These are phyloP conservation scores for Philereme transversata DNA, from an alignment of 2,888 invertebrate species.

Conservation along the genomic window DNA sequence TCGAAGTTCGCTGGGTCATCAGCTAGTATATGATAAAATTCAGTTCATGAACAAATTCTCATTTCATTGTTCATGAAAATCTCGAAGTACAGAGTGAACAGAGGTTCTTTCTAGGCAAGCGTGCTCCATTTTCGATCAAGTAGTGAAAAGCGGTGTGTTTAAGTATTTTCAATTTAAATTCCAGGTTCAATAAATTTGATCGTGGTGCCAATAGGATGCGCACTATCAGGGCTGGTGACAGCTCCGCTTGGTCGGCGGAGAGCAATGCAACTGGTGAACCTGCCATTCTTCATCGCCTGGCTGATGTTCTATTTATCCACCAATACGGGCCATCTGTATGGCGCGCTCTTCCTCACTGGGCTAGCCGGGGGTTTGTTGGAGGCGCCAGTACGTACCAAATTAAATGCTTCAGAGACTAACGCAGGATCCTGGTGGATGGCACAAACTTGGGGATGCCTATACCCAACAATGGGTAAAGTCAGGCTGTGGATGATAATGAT, in stretches of 20 bases:
- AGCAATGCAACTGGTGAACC: conserved; percentile 90
- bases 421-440: no score
- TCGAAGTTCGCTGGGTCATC: no score
- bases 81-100: no score
- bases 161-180: conserved; percentile 29
- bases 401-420: background rate
- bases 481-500: no score
- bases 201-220: conserved; percentile 91
- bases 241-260: conserved; percentile 88
- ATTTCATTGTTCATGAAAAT: no score
- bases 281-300: conserved; percentile 91
- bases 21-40: no score
- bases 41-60: no score
- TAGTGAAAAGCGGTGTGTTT: no score
- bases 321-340: conserved; percentile 86
- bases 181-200: conserved; percentile 92
- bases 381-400: conserved; percentile 86
- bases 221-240: conserved; percentile 88
- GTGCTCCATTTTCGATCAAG: no score
- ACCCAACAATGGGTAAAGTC: no score
- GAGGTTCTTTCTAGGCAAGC: no score
- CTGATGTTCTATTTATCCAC: conserved; percentile 87
- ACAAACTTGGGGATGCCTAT: no score
- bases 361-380: conserved; percentile 91
- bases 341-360: conserved; percentile 88